Base-by-base conservation (phyloP, 2,797 vertebrate species). In the Bradypus variegatus region DNA sequence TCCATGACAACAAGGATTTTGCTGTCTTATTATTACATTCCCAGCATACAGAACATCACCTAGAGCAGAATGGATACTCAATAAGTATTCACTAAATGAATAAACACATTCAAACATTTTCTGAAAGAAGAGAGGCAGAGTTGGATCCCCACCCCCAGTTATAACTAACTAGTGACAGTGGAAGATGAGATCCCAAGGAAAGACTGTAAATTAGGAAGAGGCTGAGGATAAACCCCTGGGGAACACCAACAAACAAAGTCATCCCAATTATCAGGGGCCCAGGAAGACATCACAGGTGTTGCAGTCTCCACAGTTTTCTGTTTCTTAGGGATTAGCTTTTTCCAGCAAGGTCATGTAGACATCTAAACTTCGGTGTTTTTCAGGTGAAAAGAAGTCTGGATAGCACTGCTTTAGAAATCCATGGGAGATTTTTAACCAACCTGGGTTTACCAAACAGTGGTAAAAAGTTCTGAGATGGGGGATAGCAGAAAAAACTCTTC, bases 381-480 rank as follows among this genome's bases (percentile, higher is more conserved):
- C 81, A 93, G 62, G 53, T 80, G 31, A 91, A 73, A 77, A 87
- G 70, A 83, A 95, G 86, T 87, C 81, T 94, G n/a, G 18, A 64
- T 38, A 88, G 19, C 15, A 65, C 1, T 73, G 70, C 64, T 92
- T 95, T 84, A 69, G 60, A 95, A 94, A 86, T 41, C 67, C 29
- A 69, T 15, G 83, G n/a, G 16, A 36, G 19, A 23, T 72, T 41
- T 84, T 33, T 27, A 84, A 92, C 33, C 45, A 29, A 90, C 12
- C 77, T 67, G 79, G 55, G 29, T 86, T 91, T 50, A 86, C 64
- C 64, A 92, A 90, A 65, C 72, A 90, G 55, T n/a, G 76, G 41
- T 91, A 73, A 64, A 62, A 33, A 8, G 41, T 81, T 94, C 64
- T 65, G 0, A 91, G 45, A 69, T 38, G 27, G 18, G 9, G 16